Evolutionary conservation across 2,888 invertebrate genomes (phyloP).

Genomic region (Imbricaverruca yamaguchii): DNA sequence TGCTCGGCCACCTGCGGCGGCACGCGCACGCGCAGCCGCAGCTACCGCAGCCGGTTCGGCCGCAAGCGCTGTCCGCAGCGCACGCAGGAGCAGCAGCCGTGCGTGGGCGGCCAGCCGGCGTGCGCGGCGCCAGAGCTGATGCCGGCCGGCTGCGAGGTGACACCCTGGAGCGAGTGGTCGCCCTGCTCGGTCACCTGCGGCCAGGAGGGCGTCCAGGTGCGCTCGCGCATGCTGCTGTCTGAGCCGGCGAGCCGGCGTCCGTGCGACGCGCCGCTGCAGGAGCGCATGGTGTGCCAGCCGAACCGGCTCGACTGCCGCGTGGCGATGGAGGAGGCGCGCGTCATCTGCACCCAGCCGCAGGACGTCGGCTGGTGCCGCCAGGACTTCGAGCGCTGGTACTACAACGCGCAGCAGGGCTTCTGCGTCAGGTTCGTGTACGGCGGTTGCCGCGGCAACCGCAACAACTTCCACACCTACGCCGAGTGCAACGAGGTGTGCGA

Average conservation of each 20-base stretch:
- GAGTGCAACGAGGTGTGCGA: slow-evolving; percentile 31
- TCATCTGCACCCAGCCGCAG: slow-evolving; percentile 30
- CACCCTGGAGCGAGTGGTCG: slow-evolving; percentile 72
- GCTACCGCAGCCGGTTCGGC: slow-evolving; percentile 48
- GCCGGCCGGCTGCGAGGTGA: slow-evolving; percentile 53
- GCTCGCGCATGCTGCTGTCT: slow-evolving; percentile 46
- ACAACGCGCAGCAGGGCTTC: slow-evolving; percentile 37
- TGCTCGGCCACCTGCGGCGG: slow-evolving; percentile 48
- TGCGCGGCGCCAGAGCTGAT: slow-evolving; percentile 37
- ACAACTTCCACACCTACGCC: slow-evolving; percentile 39
- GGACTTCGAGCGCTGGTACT: slow-evolving; percentile 39
- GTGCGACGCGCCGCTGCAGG: slow-evolving; percentile 20
- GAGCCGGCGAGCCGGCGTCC: not conserved
- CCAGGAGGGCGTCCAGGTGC: slow-evolving; percentile 55
- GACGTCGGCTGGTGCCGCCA: slow-evolving; percentile 36
- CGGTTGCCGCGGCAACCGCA: slow-evolving; percentile 47
- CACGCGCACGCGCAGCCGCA: slow-evolving; percentile 55
- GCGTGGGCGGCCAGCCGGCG: slow-evolving; percentile 39
- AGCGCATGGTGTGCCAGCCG: not conserved
- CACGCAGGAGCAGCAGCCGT: slow-evolving; percentile 38
- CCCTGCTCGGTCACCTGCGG: slow-evolving; percentile 73
- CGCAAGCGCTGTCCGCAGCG: slow-evolving; percentile 38
- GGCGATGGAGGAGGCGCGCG: not conserved
- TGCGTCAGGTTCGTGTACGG: slow-evolving; percentile 44
- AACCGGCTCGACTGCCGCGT: not conserved